phyloP scores from a whole-genome alignment of 2,888 invertebrate genomes.

The Torymus tubicola region DNA sequence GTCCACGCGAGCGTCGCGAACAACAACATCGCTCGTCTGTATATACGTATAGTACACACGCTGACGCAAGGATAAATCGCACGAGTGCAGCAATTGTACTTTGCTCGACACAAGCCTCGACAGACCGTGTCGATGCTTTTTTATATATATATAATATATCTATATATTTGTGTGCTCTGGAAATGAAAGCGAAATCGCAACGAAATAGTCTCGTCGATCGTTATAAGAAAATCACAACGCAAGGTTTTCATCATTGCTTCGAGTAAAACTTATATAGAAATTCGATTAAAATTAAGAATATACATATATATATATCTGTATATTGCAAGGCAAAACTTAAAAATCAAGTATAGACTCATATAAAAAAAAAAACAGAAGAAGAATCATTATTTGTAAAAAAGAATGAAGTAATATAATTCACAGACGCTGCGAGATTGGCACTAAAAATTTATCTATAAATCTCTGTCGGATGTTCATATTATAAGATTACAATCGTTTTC shows the following conservation, averaged over 20 bases:
- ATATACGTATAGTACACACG: background rate
- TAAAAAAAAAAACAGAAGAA: background rate
- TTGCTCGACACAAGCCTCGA: constrained; percentile 24
- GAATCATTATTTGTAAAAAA: background rate
- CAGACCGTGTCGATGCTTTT: constrained; percentile 34
- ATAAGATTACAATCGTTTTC: constrained; percentile 9
- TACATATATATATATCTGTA: too few species aligned
- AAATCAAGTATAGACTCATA: too few species aligned
- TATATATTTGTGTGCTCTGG: constrained; percentile 6
- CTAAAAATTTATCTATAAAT: constrained; percentile 13
- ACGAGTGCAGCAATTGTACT: constrained; percentile 40
- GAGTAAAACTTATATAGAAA: too few species aligned
- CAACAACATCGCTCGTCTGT: constrained; percentile 1
- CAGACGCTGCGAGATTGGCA: constrained; percentile 37
- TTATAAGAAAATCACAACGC: background rate
- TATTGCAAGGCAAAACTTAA: too few species aligned
- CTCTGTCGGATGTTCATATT: background rate
- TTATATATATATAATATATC: background rate
- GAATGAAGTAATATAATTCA: too few species aligned
- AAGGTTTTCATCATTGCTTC: too few species aligned
- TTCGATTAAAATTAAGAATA: too few species aligned
- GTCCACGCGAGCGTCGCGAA: constrained; percentile 3
- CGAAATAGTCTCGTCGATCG: background rate
- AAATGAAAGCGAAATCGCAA: constrained; percentile 21
- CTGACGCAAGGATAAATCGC: constrained; percentile 35